These are phyloP conservation scores for Anthonomus grandis DNA, from an alignment of 1,140 invertebrate genomes.

Conservation along the genomic window DNA sequence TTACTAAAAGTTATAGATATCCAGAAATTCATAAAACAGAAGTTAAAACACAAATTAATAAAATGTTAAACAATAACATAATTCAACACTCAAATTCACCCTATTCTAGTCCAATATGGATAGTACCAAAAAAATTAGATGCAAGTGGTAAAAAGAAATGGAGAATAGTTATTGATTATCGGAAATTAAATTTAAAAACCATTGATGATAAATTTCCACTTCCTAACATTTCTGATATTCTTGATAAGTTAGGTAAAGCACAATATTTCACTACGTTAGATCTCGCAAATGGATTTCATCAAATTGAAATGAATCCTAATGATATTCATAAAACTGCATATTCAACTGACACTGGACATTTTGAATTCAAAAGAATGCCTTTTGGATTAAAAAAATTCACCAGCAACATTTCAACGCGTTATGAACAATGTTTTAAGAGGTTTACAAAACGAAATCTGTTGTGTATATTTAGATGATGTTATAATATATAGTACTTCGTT, in stretches of 20 bases:
- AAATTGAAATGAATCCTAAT: constrained; percentile 48
- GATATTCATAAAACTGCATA: constrained; percentile 50
- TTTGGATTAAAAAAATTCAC: constrained; percentile 47
- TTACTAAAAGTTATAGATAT: constrained; percentile 41
- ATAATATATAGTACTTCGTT: constrained; percentile 32
- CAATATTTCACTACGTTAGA: constrained; percentile 50
- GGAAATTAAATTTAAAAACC: constrained; percentile 44
- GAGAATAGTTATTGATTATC: constrained; percentile 45
- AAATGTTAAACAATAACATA: constrained; percentile 34
- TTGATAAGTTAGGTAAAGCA: constrained; percentile 45
- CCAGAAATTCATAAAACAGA: constrained; percentile 39
- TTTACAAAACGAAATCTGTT: constrained; percentile 44
- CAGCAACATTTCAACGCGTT: too few species aligned
- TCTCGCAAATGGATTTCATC: constrained; percentile 50
- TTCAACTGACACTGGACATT: constrained; percentile 31
- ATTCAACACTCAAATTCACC: constrained; percentile 40
- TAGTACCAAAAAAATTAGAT: too few species aligned
- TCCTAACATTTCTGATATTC: constrained; percentile 50
- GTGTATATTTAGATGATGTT: constrained; percentile 40
- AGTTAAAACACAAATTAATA: constrained; percentile 38
- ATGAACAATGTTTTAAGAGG: constrained; percentile 23
- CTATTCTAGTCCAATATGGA: constrained; percentile 47
- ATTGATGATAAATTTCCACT: constrained; percentile 50
- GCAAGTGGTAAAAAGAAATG: constrained; percentile 39
- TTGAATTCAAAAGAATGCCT: constrained; percentile 40